A percentile compares a stretch with the other conserved stretches of the same genome.
phyloP scores from a whole-genome alignment of 2,113 vertebrate species.

The Takifugu bimaculatus region DNA sequence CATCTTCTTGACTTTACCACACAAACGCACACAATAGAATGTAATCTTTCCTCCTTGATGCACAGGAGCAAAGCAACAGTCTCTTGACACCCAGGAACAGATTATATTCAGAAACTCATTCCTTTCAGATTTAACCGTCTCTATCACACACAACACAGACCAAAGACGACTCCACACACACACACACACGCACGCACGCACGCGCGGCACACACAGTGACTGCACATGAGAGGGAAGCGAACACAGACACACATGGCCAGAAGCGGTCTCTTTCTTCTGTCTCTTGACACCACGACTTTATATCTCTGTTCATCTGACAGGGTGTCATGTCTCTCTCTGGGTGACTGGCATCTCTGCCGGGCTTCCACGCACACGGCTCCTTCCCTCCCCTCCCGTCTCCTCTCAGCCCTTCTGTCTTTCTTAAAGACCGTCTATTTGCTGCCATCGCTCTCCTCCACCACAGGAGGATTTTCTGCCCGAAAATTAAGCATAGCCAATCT shows the following conservation, averaged over 20 bases:
- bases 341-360: conserved; percentile 23
- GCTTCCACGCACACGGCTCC: conserved; percentile 21
- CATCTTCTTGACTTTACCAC: conserved; percentile 43
- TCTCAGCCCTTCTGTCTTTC: conserved; percentile 20
- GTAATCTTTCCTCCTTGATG: conserved; percentile 15
- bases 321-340: conserved; percentile 30
- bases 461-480: conserved; percentile 29
- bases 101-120: conserved; percentile 4
- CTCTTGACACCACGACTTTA: conserved; percentile 50
- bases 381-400: conserved; percentile 16
- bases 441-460: background rate
- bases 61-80: conserved; percentile 33
- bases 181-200: conserved; percentile 22
- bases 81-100: conserved; percentile 14
- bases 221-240: conserved; percentile 49
- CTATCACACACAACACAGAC: conserved; percentile 1
- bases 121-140: conserved; percentile 1
- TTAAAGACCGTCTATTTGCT: conserved; percentile 17
- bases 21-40: conserved; percentile 19
- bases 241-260: conserved; percentile 39
- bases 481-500: background rate
- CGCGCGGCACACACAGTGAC: conserved; percentile 24
- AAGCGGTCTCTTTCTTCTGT: conserved; percentile 37
- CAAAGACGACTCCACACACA: background rate
- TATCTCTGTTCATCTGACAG: conserved; percentile 48